phyloP scores from a whole-genome alignment of 2,888 invertebrate species.

The Tortricodes alternella region DNA sequence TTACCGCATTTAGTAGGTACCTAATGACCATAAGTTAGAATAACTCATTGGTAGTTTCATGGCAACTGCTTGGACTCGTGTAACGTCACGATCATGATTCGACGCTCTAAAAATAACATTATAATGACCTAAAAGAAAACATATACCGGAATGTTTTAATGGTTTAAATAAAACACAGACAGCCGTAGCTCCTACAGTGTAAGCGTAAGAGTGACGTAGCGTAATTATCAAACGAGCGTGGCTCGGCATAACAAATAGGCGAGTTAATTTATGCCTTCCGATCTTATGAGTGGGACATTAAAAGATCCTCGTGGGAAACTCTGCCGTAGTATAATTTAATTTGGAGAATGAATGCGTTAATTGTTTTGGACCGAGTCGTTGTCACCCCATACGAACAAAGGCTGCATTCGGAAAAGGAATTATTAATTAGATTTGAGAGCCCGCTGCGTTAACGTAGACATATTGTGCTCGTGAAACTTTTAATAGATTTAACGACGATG shows the following conservation, averaged over 20 bases:
- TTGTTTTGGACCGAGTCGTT: conserved; percentile 44
- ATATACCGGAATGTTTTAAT: too few species aligned
- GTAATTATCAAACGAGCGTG: conserved; percentile 49
- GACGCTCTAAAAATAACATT: too few species aligned
- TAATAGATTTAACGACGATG: conserved; percentile 13
- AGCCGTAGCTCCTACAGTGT: conserved; percentile 33
- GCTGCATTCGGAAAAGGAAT: conserved; percentile 33
- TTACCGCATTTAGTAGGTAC: too few species aligned
- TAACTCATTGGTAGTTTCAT: too few species aligned
- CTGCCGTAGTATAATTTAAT: conserved; percentile 60
- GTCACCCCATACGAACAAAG: conserved; percentile 34
- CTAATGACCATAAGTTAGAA: too few species aligned
- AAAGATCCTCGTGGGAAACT: conserved; percentile 63
- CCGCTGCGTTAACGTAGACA: conserved; percentile 22
- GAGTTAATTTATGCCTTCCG: conserved; percentile 66
- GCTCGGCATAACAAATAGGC: conserved; percentile 65
- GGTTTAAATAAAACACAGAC: conserved; percentile 12
- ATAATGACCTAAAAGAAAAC: too few species aligned
- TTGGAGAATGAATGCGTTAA: conserved; percentile 54
- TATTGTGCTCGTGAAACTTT: conserved; percentile 16
- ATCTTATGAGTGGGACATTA: conserved; percentile 68
- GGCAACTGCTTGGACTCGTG: too few species aligned
- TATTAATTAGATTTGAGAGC: conserved; percentile 27
- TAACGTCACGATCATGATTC: too few species aligned
- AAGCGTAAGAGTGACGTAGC: conserved; percentile 36